Percentiles rank a stretch among this genome's conserved stretches.
Conservation (phyloP, 1,140 invertebrate species). For the Lepidurus packardi region DNA sequence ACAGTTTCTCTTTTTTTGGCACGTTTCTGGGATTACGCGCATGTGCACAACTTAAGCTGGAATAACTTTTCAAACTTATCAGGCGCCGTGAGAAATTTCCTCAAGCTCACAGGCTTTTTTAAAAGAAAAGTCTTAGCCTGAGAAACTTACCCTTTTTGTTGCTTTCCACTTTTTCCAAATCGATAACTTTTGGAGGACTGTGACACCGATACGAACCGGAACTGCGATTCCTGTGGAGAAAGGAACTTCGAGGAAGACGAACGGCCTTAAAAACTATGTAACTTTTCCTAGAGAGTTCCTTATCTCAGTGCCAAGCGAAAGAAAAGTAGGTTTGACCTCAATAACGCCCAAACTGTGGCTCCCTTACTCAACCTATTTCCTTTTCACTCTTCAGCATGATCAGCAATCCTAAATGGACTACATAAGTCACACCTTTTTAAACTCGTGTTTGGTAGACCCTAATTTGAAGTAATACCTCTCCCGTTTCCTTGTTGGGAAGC, state of each 20-base stretch:
- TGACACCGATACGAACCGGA: constrained; percentile 7
- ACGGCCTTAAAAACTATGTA: background rate
- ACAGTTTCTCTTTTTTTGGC: background rate
- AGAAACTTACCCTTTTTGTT: background rate
- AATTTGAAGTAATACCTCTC: background rate
- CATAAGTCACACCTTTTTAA: background rate
- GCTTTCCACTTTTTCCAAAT: background rate
- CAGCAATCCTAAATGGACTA: background rate
- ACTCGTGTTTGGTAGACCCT: background rate
- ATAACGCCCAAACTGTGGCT: constrained; percentile 4
- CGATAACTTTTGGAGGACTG: background rate
- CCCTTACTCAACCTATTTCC: background rate
- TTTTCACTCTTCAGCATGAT: constrained; percentile 8
- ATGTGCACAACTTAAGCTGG: background rate
- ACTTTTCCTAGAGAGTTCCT: background rate
- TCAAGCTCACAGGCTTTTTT: background rate
- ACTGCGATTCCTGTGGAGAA: background rate
- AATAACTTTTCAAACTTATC: background rate
- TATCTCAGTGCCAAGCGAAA: background rate
- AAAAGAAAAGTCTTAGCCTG: background rate
- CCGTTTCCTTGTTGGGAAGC: background rate
- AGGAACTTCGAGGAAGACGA: background rate
- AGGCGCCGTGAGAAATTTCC: background rate
- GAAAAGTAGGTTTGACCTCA: constrained; percentile 10
- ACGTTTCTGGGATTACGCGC: background rate